Percentiles rank a stretch among this genome's conserved stretches.
These are phyloP conservation scores for Lepilemur ruficaudatus DNA, from an alignment of 2,797 vertebrate species.

Conservation along the genomic window DNA sequence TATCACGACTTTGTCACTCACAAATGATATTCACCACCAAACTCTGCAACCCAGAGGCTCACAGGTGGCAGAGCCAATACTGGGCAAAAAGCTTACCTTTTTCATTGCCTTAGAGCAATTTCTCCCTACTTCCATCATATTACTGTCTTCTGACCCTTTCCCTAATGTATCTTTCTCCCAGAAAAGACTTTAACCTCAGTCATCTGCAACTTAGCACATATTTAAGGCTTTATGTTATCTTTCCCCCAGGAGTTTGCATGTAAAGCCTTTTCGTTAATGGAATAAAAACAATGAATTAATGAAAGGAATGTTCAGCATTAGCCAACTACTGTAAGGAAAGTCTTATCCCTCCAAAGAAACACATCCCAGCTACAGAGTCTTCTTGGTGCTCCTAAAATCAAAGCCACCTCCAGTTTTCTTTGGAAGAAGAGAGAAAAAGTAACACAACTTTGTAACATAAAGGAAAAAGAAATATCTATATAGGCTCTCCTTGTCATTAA, in stretches of 20 bases:
- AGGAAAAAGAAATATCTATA: background rate
- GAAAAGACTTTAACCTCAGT: background rate
- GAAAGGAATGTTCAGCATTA: constrained; percentile 14
- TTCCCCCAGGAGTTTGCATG: background rate
- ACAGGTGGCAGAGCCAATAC: background rate
- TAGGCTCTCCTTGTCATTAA: background rate
- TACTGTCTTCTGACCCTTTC: background rate
- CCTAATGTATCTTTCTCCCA: background rate
- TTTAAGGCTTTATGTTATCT: background rate
- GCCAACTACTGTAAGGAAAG: background rate
- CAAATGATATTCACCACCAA: background rate
- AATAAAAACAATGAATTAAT: background rate
- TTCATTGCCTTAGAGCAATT: background rate
- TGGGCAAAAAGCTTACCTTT: background rate
- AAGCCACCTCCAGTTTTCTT: background rate
- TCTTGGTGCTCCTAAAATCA: background rate
- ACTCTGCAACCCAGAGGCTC: background rate
- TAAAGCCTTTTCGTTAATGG: constrained; percentile 29
- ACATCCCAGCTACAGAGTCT: background rate
- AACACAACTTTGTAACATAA: background rate
- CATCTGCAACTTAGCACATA: background rate
- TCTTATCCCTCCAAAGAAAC: background rate
- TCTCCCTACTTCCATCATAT: background rate
- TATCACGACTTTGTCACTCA: background rate
- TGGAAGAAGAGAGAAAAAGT: background rate